Base-by-base conservation (phyloP, 2,797 vertebrate genomes). In the Acanthornis magna region DNA sequence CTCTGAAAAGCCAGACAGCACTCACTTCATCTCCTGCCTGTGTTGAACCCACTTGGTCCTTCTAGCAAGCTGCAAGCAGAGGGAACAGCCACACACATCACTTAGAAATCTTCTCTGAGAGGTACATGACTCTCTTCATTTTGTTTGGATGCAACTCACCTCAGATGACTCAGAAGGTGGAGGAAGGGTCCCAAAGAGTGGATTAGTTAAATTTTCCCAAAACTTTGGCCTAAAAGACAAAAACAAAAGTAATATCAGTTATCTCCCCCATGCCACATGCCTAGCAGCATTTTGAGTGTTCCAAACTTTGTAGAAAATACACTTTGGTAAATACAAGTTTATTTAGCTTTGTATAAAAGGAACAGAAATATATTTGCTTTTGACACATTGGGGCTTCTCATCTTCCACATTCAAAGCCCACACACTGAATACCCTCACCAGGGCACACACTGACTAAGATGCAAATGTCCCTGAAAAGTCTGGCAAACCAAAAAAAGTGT, bases 181-280 rank as follows among this genome's bases (percentile, higher is more conserved):
- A 53, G 98, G 97, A 53, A 99, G 98, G 2, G 98, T 98, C 61
- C 98, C 99, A 91, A 99, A 99, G 13, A 99, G 98, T 1, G 99
- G 98, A 16, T 98, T 98, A 4, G 98, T 99, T 97, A 99, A 96
- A 94, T 99, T 99, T 93, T 99, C 99, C 99, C 99, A 99, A 96
- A 99, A 99, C 72, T 98, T 98, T 61, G 99, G 99, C 97, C 99
- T 99, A 93, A 53, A 93, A 97, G 81, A 96, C 10, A 89, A 1
- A 79, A 4, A 62, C 11, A 62, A 47, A 91, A 85, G 25, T 22
- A 65, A 4, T 16, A 38, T 43, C 72, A 78, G 29, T 62, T 65
- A 65, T 8, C 23, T 77, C 4, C 11, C 12, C 70, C 21, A 23
- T 2, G 2, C 11, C 25, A 89, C 5, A 1, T 7, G 13, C 32